phyloP scores from a whole-genome alignment of 2,113 vertebrate species.

The Actenoides hombroni region DNA sequence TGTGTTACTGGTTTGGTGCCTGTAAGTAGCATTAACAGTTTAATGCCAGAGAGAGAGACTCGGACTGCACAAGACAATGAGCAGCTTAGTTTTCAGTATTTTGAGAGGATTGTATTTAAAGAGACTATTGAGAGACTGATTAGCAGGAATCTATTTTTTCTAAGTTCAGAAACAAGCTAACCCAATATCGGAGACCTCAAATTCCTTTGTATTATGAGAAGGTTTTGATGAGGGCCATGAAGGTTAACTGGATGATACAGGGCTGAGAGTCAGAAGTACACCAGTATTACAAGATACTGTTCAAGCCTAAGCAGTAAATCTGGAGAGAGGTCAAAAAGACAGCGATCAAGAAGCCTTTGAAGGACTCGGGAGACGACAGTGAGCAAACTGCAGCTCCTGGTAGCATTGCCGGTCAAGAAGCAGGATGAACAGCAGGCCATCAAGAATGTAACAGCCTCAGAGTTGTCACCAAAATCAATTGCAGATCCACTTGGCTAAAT shows the following conservation, averaged over 20 bases:
- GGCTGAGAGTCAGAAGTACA: background rate
- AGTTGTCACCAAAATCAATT: background rate
- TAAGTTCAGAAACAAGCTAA: background rate
- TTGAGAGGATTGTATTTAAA: slow-evolving; percentile 35
- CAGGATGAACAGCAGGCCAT: background rate
- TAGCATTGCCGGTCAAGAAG: background rate
- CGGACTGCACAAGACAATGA: background rate
- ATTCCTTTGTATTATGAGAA: background rate
- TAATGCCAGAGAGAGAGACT: slow-evolving; percentile 2
- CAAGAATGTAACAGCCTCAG: background rate
- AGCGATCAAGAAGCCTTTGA: slow-evolving; percentile 31
- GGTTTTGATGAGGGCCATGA: background rate
- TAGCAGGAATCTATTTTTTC: slow-evolving; percentile 20
- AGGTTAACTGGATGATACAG: background rate
- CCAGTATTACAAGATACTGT: background rate
- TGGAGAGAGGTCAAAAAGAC: background rate
- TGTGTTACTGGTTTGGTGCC: background rate
- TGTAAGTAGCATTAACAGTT: slow-evolving; percentile 52
- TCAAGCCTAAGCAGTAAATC: slow-evolving; percentile 29
- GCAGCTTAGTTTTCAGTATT: slow-evolving; percentile 38
- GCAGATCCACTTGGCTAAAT: background rate
- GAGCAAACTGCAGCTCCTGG: background rate
- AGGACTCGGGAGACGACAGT: background rate
- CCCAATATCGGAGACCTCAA: background rate
- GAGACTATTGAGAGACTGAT: background rate